Evolutionary conservation across 2,888 invertebrate genomes (phyloP).

Genomic region (Drosophila niveifrons): DNA sequence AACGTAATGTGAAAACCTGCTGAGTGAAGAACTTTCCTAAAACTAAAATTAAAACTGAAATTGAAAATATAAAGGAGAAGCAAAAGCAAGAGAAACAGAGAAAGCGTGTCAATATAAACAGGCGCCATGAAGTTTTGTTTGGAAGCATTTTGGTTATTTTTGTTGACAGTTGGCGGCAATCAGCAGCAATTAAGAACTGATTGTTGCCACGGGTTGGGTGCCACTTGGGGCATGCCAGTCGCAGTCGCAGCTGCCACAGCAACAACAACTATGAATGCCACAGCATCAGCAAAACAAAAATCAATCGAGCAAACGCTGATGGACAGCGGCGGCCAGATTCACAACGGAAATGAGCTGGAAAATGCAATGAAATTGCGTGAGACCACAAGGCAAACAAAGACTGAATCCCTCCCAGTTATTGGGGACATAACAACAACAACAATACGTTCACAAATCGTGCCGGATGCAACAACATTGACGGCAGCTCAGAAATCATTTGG

Average conservation of each 20-base stretch:
- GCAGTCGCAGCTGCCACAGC: constrained; percentile 42
- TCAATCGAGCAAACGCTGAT: constrained; percentile 35
- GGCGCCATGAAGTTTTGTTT: constrained; percentile 78
- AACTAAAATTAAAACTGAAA: constrained; percentile 57
- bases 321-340: constrained; percentile 28
- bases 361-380: constrained; percentile 62
- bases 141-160: constrained; percentile 80
- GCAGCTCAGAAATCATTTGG: constrained; percentile 45
- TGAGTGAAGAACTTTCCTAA: constrained; percentile 18
- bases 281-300: constrained; percentile 49
- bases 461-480: constrained; percentile 36
- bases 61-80: constrained; percentile 17
- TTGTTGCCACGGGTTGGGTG: constrained; percentile 54
- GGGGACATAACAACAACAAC: constrained; percentile 66
- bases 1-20: constrained; percentile 58
- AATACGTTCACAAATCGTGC: constrained; percentile 19
- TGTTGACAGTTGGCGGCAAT: constrained; percentile 80
- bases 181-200: constrained; percentile 73
- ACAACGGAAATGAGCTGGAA: constrained; percentile 73
- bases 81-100: constrained; percentile 11
- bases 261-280: constrained; percentile 3
- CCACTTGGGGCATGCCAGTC: constrained; percentile 54
- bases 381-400: constrained; percentile 53
- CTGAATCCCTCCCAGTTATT: constrained; percentile 47
- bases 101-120: constrained; percentile 15